These are phyloP conservation scores for Acipenser transmontanus DNA, from an alignment of 2,797 vertebrate genomes.

Conservation along the genomic window DNA sequence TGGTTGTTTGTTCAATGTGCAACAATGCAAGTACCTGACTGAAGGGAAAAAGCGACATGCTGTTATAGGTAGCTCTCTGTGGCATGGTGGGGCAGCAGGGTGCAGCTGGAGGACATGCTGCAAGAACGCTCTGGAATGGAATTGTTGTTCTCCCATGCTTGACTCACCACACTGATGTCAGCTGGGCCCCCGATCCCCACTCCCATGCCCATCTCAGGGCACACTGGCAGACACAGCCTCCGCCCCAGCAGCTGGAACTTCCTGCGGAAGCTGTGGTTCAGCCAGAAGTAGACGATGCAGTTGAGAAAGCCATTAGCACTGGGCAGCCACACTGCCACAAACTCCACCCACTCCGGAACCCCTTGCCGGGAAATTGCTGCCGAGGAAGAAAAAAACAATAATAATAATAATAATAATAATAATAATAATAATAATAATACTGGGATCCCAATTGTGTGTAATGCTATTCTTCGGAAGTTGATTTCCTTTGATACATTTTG, in stretches of 20 bases:
- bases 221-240: slow-evolving; percentile 43
- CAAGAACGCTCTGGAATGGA: slow-evolving; percentile 56
- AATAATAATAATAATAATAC: too few relatives aligned
- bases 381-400: background rate
- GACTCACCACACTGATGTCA: slow-evolving; percentile 32
- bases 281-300: slow-evolving; percentile 85
- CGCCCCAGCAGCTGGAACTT: slow-evolving; percentile 61
- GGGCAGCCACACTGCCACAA: slow-evolving; percentile 76
- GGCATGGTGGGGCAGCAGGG: slow-evolving; percentile 41
- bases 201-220: slow-evolving; percentile 34
- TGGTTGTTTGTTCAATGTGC: too few relatives aligned
- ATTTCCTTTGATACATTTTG: too few relatives aligned
- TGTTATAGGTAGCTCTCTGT: slow-evolving; percentile 25
- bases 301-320: slow-evolving; percentile 80
- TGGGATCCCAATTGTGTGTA: too few relatives aligned
- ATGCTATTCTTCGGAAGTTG: too few relatives aligned
- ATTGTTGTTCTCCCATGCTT: slow-evolving; percentile 45
- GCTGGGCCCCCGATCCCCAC: slow-evolving; percentile 24
- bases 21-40: too few relatives aligned
- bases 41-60: too few relatives aligned
- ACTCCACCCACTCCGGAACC: slow-evolving; percentile 74
- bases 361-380: slow-evolving; percentile 59
- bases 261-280: slow-evolving; percentile 70
- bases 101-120: slow-evolving; percentile 72
- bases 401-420: too few relatives aligned